Evolutionary conservation across 2,888 invertebrate species (phyloP), one percentile per base, ranked within the genome.

Genomic region (Campoplex capitator): DNA sequence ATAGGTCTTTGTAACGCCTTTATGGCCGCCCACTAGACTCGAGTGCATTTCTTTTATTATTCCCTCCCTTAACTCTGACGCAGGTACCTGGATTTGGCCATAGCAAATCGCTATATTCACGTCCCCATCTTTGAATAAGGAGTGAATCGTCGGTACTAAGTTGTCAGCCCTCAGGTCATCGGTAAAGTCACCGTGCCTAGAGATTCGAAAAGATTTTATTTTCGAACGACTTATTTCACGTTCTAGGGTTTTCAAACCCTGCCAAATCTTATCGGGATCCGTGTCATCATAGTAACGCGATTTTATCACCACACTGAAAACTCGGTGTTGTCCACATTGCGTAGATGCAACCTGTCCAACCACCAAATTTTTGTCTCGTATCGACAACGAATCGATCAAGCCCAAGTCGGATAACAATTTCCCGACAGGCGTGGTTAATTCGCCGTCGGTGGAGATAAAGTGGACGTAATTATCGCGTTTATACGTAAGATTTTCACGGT

Each of bases 391-490:
- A 9, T 82, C 67, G 11, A 73, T 48, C 23, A 65, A 8, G 3
- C 65, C 54, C 0, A 77, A 32, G 4, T 62, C 73, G 16, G 73
- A 23, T 13, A 84, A 51, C 16, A 81, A 13, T 62, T 74, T 82
- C 1, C 84, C 58, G 0, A 79, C 67, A 0, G 80, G 85, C 3
- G 51, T 76, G 0, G 45, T 18, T 0, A 81, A 11, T 11, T 83
- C 77, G 3, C 80, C 58, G 23, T 88, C 85, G 0, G 77, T 79
- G 3, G 85, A 32, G 7, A 81, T 35, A 9, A 88, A 85, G 54
- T 88, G 87, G 3, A 68, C 75, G 16, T 79, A 77, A 32, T 83
- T 84, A 62, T 84, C 78, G 0, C 62, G 45, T 3, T 18, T 9
- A n/a, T 67, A 85, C 0, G 83, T 85, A 0, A 87, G 58, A 9